Base-by-base conservation (phyloP, 2,888 invertebrate genomes). In the Pachliopta kotzebuea region DNA sequence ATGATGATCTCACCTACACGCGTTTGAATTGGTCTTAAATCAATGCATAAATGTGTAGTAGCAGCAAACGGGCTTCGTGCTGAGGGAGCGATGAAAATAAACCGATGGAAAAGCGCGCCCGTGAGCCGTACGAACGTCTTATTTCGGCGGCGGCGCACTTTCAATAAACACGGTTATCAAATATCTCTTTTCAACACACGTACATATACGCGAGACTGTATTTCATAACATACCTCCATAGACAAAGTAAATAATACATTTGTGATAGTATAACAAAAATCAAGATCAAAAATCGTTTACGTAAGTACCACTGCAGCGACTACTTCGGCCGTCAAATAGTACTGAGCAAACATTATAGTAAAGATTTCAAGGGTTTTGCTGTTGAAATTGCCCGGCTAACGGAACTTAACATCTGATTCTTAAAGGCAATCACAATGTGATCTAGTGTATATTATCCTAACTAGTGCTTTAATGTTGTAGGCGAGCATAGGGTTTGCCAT, bases 1-100 rank as follows among this genome's bases (percentile, higher is more conserved):
- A 56, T 50, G 64, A 68, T 65, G 63, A 68, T 66, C 66, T 57
- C 55, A 56, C 58, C 59, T 56, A 42, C 21, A 31, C 50, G 68
- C 70, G 72, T 72, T 76, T 71, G 74, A 78, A 81, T 80, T 78
- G 78, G 73, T 74, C 70, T 75, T 73, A 77, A 81, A 81, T 79
- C 72, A 74, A 77, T 80, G 76, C 80, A 83, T 85, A 84, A 83
- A 84, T 81, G 78, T 76, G 77, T 83, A 78, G 81, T 79, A 79
- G 77, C 79, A 79, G 79, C 83, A 81, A 26, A 81, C 76, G 80
- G 72, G 67, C 74, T 74, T 72, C 76, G 78, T 81, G 79, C 82
- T 80, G 83, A 85, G 82, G 79, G 76, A 76, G 78, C 76, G 82
- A 78, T 84, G 74, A 75, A 89, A 89, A 90, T 89, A 90, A 85